Evolutionary conservation across 2,113 vertebrate genomes (phyloP).

Genomic region (Chrysochloris asiatica): DNA sequence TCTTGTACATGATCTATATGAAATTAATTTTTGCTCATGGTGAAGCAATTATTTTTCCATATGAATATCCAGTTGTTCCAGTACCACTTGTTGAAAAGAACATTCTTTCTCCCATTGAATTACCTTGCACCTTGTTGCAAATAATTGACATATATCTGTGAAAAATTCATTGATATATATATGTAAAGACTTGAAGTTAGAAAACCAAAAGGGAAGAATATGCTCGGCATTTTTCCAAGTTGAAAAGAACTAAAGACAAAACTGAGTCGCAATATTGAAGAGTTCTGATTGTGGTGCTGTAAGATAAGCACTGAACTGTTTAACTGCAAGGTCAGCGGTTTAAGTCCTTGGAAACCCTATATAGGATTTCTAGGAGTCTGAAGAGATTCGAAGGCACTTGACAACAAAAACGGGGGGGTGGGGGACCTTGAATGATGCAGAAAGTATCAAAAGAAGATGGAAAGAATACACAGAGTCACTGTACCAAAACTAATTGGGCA

Average conservation of each 20-base stretch:
- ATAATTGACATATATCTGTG: neutral
- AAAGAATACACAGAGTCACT: neutral
- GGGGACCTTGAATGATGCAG: no score
- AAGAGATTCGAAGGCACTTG: no score
- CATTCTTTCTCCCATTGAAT: neutral
- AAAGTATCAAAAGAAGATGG: neutral
- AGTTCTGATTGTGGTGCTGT: no score
- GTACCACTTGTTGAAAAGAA: neutral
- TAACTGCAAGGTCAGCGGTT: no score
- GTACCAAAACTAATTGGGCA: neutral
- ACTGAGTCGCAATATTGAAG: neutral
- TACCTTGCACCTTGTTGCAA: neutral
- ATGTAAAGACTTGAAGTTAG: neutral
- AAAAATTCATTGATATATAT: no score
- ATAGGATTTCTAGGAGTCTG: no score
- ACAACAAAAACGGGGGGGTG: no score
- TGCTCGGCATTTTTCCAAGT: neutral
- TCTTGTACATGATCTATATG: neutral
- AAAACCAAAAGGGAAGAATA: neutral
- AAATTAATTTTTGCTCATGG: neutral
- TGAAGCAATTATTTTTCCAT: neutral
- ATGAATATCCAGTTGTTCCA: neutral
- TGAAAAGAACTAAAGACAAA: neutral
- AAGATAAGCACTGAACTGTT: no score
- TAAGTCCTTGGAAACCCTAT: no score